Conservation (phyloP, 2,888 invertebrate genomes). For the Melipona beecheii region DNA sequence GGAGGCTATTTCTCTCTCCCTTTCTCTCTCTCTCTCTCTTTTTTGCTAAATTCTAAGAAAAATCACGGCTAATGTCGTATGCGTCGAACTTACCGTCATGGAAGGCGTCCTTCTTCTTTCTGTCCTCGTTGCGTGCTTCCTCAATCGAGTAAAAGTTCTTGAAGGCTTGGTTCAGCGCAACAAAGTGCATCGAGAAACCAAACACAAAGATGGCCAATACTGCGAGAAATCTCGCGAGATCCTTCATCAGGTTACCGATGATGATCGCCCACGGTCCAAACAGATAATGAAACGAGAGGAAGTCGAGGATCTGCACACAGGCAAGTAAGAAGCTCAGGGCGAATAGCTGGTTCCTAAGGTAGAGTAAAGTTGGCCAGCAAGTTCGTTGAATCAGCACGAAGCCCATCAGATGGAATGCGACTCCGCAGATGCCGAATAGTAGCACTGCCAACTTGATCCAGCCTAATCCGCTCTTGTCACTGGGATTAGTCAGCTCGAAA, state of each 20-base stretch:
- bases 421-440: slow-evolving; percentile 94
- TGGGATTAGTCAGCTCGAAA: slow-evolving; percentile 98
- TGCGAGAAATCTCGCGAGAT: slow-evolving; percentile 97
- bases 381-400: slow-evolving; percentile 87
- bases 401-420: slow-evolving; percentile 94
- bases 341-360: slow-evolving; percentile 98
- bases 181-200: slow-evolving; percentile 98
- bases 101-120: slow-evolving; percentile 86
- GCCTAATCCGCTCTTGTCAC: slow-evolving; percentile 98
- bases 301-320: slow-evolving; percentile 98
- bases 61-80: slow-evolving; percentile 16
- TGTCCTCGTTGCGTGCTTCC: slow-evolving; percentile 80
- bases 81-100: slow-evolving; percentile 89
- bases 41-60: slow-evolving; percentile 13
- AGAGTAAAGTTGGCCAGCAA: slow-evolving; percentile 95
- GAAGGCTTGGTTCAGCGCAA: slow-evolving; percentile 98
- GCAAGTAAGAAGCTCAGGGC: slow-evolving; percentile 97
- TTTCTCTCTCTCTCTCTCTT: slow-evolving; percentile 22
- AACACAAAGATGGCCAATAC: slow-evolving; percentile 99
- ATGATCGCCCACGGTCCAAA: slow-evolving; percentile 99
- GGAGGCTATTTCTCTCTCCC: slow-evolving; percentile 23
- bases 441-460: slow-evolving; percentile 96
- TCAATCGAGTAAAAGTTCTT: slow-evolving; percentile 85
- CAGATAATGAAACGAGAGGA: slow-evolving; percentile 98
- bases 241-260: slow-evolving; percentile 97